Evolutionary conservation across 2,888 invertebrate species (phyloP), one percentile per base, ranked within the genome.

Genomic region (Limnephilus lunatus): DNA sequence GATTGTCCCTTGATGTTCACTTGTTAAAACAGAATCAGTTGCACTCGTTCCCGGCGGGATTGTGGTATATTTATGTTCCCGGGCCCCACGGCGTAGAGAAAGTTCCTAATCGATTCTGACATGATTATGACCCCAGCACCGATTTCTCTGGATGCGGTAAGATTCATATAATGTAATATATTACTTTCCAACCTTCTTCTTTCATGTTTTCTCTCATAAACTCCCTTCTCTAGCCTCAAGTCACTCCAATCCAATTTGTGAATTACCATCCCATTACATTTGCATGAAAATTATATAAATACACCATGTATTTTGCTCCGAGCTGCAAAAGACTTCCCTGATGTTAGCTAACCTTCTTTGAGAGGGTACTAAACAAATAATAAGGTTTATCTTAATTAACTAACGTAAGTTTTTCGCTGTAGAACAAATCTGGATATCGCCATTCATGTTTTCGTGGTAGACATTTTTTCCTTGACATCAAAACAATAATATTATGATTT

Each of bases 11-110:
- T n/a, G n/a, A n/a, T n/a, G n/a, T 19, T 85, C 39, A 68, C 19
- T 68, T 68, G 68, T 68, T 25, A 68, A 5, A 25, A 68, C 25
- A 19, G 4, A 7, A 19, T 68, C 68, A 7, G 25, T 19, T 68
- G 4, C 25, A 4, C 5, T 25, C 44, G 7, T 44, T 25, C 25
- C 80, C 80, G 80, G 19, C 80, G 81, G 83, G n/a, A n/a, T n/a
- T n/a, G n/a, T n/a, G n/a, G n/a, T n/a, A n/a, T n/a, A n/a, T n/a
- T n/a, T n/a, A n/a, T n/a, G n/a, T n/a, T n/a, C n/a, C n/a, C n/a
- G n/a, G n/a, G n/a, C n/a, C n/a, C 91, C 95, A 98, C 98, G 98
- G 98, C 97, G 94, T 98, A 98, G 96, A 97, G 98, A 94, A 98
- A 98, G 95, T 97, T 98, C 82, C 96, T 98, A 93, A 97, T 98